phyloP scores from a whole-genome alignment of 2,113 vertebrate species.

The Eurypyga helias region DNA sequence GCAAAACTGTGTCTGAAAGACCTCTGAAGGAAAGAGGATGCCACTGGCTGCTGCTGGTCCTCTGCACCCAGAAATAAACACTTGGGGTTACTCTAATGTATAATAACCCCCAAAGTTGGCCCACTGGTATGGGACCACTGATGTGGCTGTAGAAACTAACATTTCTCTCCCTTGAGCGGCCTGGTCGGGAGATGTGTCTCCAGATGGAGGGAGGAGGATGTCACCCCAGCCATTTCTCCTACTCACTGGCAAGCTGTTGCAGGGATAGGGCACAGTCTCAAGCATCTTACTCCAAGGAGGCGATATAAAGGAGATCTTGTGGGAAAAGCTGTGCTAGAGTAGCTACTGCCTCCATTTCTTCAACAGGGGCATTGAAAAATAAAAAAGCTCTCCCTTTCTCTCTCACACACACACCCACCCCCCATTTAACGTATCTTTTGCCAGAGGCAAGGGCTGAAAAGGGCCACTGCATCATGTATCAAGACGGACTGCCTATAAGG shows the following conservation, averaged over 20 bases:
- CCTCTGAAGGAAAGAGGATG: not conserved
- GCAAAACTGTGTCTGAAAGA: not conserved
- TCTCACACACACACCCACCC: too few relatives aligned
- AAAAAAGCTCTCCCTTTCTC: not conserved
- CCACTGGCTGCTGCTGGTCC: not conserved
- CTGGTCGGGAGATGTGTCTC: not conserved
- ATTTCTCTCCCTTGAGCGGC: not conserved
- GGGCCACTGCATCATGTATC: not conserved
- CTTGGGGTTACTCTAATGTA: not conserved
- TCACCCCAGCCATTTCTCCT: not conserved
- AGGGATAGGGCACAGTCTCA: fast-evolving
- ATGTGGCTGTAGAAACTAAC: not conserved
- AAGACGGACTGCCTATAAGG: not conserved
- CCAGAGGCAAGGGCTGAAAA: not conserved
- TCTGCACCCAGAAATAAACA: not conserved
- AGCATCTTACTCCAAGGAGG: not conserved
- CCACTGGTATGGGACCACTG: not conserved
- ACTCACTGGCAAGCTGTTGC: not conserved
- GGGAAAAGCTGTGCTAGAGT: not conserved
- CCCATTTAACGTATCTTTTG: not conserved
- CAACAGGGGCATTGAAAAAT: not conserved
- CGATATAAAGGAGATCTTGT: not conserved
- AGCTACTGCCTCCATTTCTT: not conserved
- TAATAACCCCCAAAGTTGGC: not conserved
- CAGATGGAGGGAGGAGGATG: not conserved